Conservation (phyloP, 2,113 vertebrate species). For the Myocastor coypus region DNA sequence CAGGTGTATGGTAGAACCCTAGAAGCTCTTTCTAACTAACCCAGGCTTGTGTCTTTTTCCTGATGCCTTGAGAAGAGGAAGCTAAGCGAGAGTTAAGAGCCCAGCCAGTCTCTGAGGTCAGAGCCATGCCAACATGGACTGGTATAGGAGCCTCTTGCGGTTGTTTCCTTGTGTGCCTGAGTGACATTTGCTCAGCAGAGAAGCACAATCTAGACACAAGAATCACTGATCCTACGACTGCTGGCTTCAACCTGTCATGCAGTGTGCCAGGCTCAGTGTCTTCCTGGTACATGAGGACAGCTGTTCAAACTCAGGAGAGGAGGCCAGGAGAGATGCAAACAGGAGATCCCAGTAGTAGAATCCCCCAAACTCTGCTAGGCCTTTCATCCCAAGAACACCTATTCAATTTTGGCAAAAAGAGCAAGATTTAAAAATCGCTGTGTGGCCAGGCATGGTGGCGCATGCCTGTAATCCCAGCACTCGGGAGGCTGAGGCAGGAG, state of each 20-base stretch:
- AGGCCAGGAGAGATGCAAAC: not conserved
- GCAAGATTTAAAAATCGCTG: constrained; percentile 62
- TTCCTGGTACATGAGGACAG: not conserved
- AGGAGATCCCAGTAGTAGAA: not conserved
- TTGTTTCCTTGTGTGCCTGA: not conserved
- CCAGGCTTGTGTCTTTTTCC: not conserved
- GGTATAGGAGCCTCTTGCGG: rapidly evolving
- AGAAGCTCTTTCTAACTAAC: not conserved
- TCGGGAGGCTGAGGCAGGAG: no score
- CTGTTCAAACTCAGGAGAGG: not conserved
- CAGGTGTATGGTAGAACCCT: not conserved
- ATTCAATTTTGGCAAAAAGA: constrained; percentile 49
- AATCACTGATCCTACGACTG: not conserved
- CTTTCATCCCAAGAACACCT: not conserved
- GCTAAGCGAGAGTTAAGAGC: not conserved
- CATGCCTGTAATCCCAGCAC: no score
- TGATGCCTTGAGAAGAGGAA: not conserved
- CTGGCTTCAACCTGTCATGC: not conserved
- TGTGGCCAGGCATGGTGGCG: no score
- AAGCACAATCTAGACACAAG: not conserved
- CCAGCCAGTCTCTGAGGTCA: not conserved
- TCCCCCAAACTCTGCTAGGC: not conserved
- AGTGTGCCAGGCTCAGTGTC: not conserved
- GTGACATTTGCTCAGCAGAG: constrained; percentile 43
- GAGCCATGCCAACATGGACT: not conserved